phyloP scores from a whole-genome alignment of 2,113 vertebrate genomes.

The Calyptommatus sinebrachiatus region DNA sequence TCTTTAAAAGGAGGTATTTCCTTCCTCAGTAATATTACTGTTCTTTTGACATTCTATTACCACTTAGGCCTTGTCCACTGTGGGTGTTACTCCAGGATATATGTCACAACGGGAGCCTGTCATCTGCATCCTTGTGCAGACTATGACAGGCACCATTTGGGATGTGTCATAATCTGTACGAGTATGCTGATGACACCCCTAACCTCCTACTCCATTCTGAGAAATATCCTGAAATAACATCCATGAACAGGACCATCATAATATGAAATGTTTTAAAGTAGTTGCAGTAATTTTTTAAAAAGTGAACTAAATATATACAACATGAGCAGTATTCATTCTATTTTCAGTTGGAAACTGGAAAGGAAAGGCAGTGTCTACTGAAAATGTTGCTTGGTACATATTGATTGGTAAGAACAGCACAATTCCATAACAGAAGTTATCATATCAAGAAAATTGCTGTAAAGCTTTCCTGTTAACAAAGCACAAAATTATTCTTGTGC shows the following conservation, averaged over 20 bases:
- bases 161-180: too few relatives aligned
- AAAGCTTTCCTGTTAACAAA: neutral
- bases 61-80: too few relatives aligned
- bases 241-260: too few relatives aligned
- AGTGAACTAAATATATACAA: neutral
- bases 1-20: neutral
- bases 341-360: neutral
- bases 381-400: neutral
- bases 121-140: too few relatives aligned
- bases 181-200: too few relatives aligned
- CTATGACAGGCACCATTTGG: too few relatives aligned
- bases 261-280: neutral
- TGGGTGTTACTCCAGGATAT: too few relatives aligned
- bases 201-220: too few relatives aligned
- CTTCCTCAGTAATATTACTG: neutral
- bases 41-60: neutral
- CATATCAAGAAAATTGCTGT: neutral
- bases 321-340: neutral
- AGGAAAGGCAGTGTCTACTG: neutral
- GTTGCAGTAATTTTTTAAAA: neutral
- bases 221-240: too few relatives aligned
- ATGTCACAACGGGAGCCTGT: too few relatives aligned
- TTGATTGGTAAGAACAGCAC: neutral
- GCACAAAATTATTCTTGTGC: neutral
- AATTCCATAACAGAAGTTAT: neutral